Percentiles rank a stretch among this genome's conserved stretches.
Conservation (phyloP, 2,113 vertebrate species). For the Ptilorrhoa leucosticta region DNA sequence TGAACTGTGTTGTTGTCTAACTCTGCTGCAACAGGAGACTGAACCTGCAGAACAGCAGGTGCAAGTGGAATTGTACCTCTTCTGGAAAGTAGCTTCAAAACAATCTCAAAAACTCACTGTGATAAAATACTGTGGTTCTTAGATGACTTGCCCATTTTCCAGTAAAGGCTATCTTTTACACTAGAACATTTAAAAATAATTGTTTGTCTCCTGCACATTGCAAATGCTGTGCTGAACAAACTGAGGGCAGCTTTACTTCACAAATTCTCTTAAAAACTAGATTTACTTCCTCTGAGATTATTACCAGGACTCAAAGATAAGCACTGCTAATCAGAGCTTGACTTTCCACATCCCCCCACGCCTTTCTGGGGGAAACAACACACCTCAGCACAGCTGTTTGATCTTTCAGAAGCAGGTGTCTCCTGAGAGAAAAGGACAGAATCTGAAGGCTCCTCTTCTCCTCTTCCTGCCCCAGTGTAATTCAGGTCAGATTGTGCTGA, state of each 20-base stretch:
- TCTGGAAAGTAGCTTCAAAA: neutral
- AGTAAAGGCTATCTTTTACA: neutral
- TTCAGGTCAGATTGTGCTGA: conserved; percentile 28
- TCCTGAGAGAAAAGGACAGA: neutral
- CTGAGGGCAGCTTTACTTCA: neutral
- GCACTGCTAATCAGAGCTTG: neutral
- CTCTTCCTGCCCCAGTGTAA: neutral
- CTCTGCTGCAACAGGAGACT: fast-evolving
- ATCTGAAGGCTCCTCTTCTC: neutral
- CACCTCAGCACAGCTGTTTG: neutral
- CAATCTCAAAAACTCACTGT: neutral
- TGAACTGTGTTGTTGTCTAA: neutral
- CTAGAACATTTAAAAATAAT: neutral
- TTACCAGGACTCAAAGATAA: neutral
- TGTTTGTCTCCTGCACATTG: neutral
- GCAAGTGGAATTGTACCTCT: neutral
- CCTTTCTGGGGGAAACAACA: neutral
- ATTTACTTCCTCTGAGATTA: neutral
- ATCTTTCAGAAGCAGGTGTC: neutral
- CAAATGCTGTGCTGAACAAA: neutral
- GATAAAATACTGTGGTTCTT: neutral
- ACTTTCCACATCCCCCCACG: neutral
- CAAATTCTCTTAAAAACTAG: neutral
- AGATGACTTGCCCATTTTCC: neutral
- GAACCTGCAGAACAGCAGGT: neutral